A percentile compares a stretch with the other conserved stretches of the same genome.
phyloP scores from a whole-genome alignment of 1,140 invertebrate species.

The Dreissena rostriformis region DNA sequence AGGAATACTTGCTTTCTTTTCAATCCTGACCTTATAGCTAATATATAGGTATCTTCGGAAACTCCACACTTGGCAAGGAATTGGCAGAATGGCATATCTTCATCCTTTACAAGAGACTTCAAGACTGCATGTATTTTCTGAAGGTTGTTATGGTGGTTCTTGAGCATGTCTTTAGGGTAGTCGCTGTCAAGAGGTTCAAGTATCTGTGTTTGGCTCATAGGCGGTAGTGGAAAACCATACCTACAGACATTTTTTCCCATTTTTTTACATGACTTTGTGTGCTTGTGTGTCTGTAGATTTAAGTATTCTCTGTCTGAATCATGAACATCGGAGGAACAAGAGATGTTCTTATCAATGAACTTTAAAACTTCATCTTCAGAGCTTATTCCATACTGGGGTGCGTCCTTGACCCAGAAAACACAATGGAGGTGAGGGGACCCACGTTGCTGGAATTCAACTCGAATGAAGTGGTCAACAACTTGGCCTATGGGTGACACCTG shows the following conservation, averaged over 20 bases:
- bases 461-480: slow-evolving; percentile 45
- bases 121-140: not conserved
- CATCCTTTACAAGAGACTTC: not conserved
- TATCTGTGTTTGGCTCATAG: slow-evolving; percentile 58
- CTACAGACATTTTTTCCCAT: slow-evolving; percentile 49
- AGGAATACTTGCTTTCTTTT: slow-evolving; percentile 53
- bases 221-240: slow-evolving; percentile 63
- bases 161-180: slow-evolving; percentile 3
- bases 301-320: slow-evolving; percentile 34
- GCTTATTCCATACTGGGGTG: slow-evolving; percentile 63
- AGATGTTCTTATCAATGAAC: slow-evolving; percentile 47
- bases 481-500: slow-evolving; percentile 36
- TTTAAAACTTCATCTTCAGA: slow-evolving; percentile 27
- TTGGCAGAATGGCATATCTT: slow-evolving; percentile 19
- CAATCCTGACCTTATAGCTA: slow-evolving; percentile 55
- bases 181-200: slow-evolving; percentile 52
- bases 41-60: slow-evolving; percentile 51
- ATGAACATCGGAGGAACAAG: slow-evolving; percentile 5
- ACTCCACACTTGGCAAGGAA: slow-evolving; percentile 57
- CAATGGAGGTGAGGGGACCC: slow-evolving; percentile 57
- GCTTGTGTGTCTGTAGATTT: slow-evolving; percentile 51
- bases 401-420: slow-evolving; percentile 72
- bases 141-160: slow-evolving; percentile 2
- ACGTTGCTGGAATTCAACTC: slow-evolving; percentile 55
- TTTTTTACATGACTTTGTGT: slow-evolving; percentile 59